A percentile compares a stretch with the other conserved stretches of the same genome.
Conservation (phyloP, 2,888 invertebrate genomes). For the Thereva unica region DNA sequence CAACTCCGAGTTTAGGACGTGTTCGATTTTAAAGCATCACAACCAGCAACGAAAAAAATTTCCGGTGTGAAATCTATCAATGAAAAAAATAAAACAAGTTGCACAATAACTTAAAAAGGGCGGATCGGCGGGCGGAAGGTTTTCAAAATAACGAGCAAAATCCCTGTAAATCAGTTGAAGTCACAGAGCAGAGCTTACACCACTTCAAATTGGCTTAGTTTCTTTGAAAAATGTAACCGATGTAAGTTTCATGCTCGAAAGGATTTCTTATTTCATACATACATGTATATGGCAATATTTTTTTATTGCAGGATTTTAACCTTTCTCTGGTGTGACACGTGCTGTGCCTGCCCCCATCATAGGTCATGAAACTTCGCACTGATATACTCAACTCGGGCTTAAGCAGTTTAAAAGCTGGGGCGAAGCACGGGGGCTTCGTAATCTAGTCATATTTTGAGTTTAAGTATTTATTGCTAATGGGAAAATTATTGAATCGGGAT, state of each 20-base stretch:
- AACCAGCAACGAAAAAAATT: neutral
- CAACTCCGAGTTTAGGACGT: neutral
- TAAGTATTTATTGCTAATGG: too few species aligned
- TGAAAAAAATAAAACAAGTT: conserved; percentile 8
- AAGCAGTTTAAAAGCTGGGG: too few species aligned
- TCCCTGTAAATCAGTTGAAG: conserved; percentile 6
- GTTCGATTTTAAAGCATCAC: neutral
- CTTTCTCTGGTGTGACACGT: too few species aligned
- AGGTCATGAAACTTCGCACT: too few species aligned
- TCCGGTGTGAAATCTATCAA: neutral
- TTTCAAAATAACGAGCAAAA: neutral
- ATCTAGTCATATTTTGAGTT: too few species aligned
- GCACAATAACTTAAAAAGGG: conserved; percentile 12
- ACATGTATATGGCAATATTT: too few species aligned
- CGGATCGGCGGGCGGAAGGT: neutral
- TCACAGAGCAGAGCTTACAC: neutral
- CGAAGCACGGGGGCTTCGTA: too few species aligned
- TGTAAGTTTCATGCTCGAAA: conserved; percentile 19
- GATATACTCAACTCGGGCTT: too few species aligned
- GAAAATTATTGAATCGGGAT: too few species aligned
- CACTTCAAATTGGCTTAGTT: conserved; percentile 31
- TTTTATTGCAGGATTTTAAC: too few species aligned
- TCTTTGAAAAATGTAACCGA: conserved; percentile 8
- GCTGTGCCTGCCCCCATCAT: too few species aligned
- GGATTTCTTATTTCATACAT: neutral